A percentile compares a stretch with the other conserved stretches of the same genome.
These are phyloP conservation scores for Corydoras maculifer DNA, from an alignment of 2,113 vertebrate species.

Conservation along the genomic window DNA sequence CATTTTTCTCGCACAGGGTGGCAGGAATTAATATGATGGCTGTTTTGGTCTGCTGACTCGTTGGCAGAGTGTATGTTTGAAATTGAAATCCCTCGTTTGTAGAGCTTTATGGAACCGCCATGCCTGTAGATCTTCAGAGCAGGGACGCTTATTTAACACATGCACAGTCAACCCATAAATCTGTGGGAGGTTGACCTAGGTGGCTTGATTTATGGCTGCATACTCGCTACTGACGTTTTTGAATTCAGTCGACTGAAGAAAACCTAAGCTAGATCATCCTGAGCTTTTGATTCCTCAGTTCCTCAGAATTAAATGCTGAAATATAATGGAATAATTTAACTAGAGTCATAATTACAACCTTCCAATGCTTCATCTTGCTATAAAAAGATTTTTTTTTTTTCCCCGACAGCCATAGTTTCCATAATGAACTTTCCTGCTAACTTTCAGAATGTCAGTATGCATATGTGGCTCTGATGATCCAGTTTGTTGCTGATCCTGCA, in stretches of 20 bases:
- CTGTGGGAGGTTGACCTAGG: conserved; percentile 1
- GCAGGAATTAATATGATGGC: conserved; percentile 14
- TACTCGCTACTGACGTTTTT: not conserved
- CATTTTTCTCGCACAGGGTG: conserved; percentile 35
- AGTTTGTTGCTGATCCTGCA: not conserved
- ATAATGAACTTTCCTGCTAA: conserved; percentile 30
- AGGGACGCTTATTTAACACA: conserved; percentile 8
- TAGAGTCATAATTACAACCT: conserved; percentile 30
- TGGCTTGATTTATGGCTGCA: conserved; percentile 1
- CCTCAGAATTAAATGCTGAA: not conserved
- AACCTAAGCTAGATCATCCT: not conserved
- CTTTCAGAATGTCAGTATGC: conserved; percentile 11
- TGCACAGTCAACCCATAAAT: conserved; percentile 14
- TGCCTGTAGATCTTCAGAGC: not conserved
- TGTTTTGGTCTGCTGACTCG: conserved; percentile 1
- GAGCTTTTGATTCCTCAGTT: conserved; percentile 1
- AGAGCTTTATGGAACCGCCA: conserved; percentile 7
- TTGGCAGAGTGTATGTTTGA: not conserved
- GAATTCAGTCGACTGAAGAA: not conserved
- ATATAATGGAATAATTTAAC: conserved; percentile 7
- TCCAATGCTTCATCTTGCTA: conserved; percentile 7
- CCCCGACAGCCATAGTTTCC: conserved; percentile 29
- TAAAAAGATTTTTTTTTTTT: conserved; percentile 12
- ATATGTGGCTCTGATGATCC: conserved; percentile 10
- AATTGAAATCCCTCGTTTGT: not conserved